Evolutionary conservation across 2,113 vertebrate species (phyloP).

Genomic region (Corythornis vintsioides): DNA sequence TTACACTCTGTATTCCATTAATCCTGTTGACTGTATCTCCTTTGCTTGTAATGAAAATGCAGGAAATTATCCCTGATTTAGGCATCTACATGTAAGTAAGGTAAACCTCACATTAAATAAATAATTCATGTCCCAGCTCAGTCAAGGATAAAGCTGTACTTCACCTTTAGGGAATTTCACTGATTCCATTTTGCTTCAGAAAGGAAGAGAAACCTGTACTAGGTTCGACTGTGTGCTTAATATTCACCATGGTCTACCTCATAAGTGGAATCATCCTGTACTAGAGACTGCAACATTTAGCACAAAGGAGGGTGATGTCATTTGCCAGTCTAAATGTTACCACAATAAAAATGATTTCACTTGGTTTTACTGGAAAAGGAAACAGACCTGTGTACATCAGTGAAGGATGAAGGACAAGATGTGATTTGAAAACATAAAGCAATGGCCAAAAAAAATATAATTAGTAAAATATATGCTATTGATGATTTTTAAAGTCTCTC

Average conservation of each 20-base stretch:
- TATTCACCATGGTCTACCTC: neutral
- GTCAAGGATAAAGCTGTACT: neutral
- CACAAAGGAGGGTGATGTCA: neutral
- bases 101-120: neutral
- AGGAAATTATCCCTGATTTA: neutral
- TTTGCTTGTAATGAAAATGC: neutral
- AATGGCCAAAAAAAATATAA: neutral
- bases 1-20: neutral
- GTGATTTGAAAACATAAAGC: neutral
- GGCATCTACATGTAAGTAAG: neutral
- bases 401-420: neutral
- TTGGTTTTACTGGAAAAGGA: neutral
- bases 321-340: neutral
- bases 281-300: neutral
- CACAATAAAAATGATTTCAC: neutral
- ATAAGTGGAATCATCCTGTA: neutral
- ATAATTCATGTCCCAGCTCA: neutral
- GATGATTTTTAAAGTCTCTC: neutral
- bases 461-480: neutral
- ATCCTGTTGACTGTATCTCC: neutral
- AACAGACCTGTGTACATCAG: neutral
- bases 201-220: neutral
- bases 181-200: neutral
- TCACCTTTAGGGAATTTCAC: neutral
- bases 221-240: neutral